Conservation (phyloP, 2,888 invertebrate genomes). For the Lissocephala sabroskyi region DNA sequence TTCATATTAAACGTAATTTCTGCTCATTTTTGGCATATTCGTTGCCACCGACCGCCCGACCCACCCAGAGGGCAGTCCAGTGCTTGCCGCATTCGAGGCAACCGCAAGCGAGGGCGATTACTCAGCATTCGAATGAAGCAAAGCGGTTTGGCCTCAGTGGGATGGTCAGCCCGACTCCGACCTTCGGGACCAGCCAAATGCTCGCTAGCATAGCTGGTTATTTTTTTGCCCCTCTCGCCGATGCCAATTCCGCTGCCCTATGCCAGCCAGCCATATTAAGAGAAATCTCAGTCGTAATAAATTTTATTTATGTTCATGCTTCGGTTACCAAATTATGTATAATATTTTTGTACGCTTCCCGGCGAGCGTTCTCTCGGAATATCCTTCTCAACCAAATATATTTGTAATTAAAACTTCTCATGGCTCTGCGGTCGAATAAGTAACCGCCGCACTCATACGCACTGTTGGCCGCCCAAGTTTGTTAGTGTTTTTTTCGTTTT, state of each 20-base stretch:
- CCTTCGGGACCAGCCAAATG: too few species aligned
- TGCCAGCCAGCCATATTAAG: slow-evolving; percentile 23
- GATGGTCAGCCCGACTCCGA: too few species aligned
- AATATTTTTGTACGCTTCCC: slow-evolving; percentile 34
- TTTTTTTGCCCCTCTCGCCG: too few species aligned
- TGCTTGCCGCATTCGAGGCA: background rate
- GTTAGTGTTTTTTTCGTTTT: background rate
- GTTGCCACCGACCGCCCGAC: background rate
- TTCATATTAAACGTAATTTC: slow-evolving; percentile 60
- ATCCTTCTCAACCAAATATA: background rate
- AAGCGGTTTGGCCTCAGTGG: slow-evolving; percentile 10
- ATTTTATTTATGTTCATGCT: slow-evolving; percentile 62
- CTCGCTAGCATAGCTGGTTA: background rate
- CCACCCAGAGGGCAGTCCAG: too few species aligned
- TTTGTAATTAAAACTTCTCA: too few species aligned
- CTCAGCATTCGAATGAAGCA: slow-evolving; percentile 51
- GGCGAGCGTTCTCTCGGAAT: slow-evolving; percentile 31
- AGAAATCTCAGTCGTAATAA: slow-evolving; percentile 59
- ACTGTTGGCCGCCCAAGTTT: too few species aligned
- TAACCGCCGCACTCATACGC: slow-evolving; percentile 54
- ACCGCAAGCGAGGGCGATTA: slow-evolving; percentile 26
- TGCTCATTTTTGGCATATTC: slow-evolving; percentile 55
- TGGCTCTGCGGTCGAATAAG: background rate
- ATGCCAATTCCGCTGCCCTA: background rate
- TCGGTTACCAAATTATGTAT: slow-evolving; percentile 51